Base-by-base conservation (phyloP, 2,797 vertebrate genomes). In the Decapterus maruadsi region DNA sequence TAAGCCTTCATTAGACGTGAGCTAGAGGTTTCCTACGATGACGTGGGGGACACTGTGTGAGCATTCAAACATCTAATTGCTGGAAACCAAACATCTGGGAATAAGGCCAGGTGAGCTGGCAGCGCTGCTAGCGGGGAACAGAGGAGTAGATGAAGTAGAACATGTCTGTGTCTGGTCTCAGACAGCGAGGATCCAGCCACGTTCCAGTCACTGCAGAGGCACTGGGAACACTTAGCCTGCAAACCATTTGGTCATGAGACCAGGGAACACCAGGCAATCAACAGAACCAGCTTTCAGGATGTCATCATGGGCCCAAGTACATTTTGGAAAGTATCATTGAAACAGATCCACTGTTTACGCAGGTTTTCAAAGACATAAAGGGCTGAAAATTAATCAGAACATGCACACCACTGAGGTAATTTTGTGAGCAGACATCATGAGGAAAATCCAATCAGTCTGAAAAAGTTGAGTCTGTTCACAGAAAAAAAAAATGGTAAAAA, bases 1-100 rank as follows among this genome's bases (percentile, higher is more conserved):
- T 91, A 91, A 87, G 87, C 89, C 92, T 87, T 84, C 79, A 79
- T 87, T 89, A 88, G 78, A 86, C 81, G 78, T 67, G 75, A 85
- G 87, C 78, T 68, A 72, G 74, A 87, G 84, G 73, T 70, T 89
- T 91, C 89, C 85, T 82, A 78, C 77, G 70, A 87, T 71, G 87
- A 87, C 62, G 69, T 13, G 72, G 14, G 56, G 65, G 53, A 60
- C 78, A 72, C 72, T 82, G 80, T 71, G 53, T 81, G 90, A 91
- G 83, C 82, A 89, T 82, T 92, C 94, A 93, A 83, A 92, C 66
- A 91, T 92, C 75, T 53, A 77, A 92, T 84, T 87, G 86, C 83
- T 93, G 87, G 82, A 95, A 94, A 90, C 72, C 90, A 90, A 92
- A 92, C 14, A 42, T 93, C 87, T 77, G 83, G 89, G 94, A 93